Evolutionary conservation across 2,113 vertebrate genomes (phyloP).

Genomic region (Barbus barbus): DNA sequence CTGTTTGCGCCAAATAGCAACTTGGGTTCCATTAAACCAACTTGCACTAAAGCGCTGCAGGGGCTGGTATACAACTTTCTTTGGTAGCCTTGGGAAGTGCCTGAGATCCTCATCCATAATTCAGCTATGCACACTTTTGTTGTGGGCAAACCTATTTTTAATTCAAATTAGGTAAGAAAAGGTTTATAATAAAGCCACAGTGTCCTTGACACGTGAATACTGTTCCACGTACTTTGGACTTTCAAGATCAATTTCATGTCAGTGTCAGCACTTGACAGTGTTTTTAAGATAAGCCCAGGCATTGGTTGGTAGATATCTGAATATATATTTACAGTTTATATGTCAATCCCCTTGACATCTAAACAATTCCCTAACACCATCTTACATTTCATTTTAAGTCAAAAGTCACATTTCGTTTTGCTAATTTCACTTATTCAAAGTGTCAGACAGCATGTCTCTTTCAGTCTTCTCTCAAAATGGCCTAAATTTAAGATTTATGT

Average conservation of each 20-base stretch:
- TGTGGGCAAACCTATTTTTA: not conserved
- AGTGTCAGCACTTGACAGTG: constrained; percentile 2
- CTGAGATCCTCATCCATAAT: not conserved
- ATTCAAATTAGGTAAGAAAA: not conserved
- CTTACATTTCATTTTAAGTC: not conserved
- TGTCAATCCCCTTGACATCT: not conserved
- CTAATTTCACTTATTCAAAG: not conserved
- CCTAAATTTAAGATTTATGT: not conserved
- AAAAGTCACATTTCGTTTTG: not conserved
- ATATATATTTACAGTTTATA: not conserved
- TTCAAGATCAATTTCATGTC: not conserved
- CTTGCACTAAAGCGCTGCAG: not conserved
- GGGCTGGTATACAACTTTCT: not conserved
- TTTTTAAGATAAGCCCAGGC: not conserved
- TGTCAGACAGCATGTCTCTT: not conserved
- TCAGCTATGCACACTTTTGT: not conserved
- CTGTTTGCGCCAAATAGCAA: not conserved
- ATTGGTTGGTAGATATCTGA: constrained; percentile 1
- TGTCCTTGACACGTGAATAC: not conserved
- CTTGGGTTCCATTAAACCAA: not conserved
- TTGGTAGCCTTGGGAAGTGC: not conserved
- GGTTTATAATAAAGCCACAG: not conserved
- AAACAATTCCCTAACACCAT: not conserved
- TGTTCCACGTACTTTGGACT: not conserved
- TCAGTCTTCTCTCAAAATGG: not conserved